A percentile compares a stretch with the other conserved stretches of the same genome.
Evolutionary conservation across 2,888 invertebrate genomes (phyloP).

Genomic region (Podotricha telesiphe): DNA sequence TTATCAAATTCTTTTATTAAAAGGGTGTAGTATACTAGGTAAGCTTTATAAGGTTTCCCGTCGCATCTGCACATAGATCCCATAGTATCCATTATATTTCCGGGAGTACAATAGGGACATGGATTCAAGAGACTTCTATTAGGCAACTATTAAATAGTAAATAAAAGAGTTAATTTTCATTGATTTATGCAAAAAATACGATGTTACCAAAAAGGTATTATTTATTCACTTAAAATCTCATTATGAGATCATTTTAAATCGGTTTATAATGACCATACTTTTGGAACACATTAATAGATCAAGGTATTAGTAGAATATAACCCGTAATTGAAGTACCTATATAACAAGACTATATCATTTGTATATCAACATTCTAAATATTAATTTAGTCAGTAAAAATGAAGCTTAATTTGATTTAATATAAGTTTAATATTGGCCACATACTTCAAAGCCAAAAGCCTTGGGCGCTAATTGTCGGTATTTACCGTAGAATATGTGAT

Average conservation of each 20-base stretch:
- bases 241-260: conserved; percentile 16
- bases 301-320: conserved; percentile 9
- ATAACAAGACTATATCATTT: conserved; percentile 4
- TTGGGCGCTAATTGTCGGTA: not conserved
- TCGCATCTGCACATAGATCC: conserved; percentile 2
- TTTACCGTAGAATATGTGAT: conserved; percentile 8
- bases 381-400: too few species aligned
- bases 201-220: not conserved
- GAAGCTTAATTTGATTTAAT: too few species aligned
- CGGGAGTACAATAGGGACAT: conserved; percentile 29
- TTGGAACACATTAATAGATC: conserved; percentile 6
- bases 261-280: conserved; percentile 18
- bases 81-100: conserved; percentile 41
- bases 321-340: conserved; percentile 3
- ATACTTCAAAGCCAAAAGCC: not conserved
- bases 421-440: too few species aligned
- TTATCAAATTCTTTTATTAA: too few species aligned
- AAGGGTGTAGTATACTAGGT: not conserved
- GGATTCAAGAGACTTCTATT: not conserved
- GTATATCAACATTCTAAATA: too few species aligned
- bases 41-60: conserved; percentile 3
- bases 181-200: not conserved
- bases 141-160: not conserved
- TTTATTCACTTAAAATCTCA: conserved; percentile 17
- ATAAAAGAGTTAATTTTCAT: not conserved